A percentile compares a stretch with the other conserved stretches of the same genome.
Conservation (phyloP, 2,113 vertebrate genomes). For the Poeciliopsis retropinna region DNA sequence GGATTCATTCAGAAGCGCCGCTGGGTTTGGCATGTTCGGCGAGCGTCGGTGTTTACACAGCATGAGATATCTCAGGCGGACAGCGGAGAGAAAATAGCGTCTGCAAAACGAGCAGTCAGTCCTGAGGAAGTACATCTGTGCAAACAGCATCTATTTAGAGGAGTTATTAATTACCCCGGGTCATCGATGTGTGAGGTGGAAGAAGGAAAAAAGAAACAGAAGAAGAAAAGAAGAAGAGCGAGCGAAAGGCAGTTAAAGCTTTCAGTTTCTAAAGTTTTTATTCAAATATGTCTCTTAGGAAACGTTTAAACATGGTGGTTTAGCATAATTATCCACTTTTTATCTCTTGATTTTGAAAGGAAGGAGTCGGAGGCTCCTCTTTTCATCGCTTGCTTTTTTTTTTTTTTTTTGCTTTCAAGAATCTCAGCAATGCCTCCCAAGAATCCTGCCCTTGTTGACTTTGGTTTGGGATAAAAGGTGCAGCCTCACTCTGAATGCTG, state of each 20-base stretch:
- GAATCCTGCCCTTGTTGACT: conserved; percentile 81
- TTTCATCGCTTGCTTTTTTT: conserved; percentile 29
- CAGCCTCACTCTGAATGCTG: conserved; percentile 70
- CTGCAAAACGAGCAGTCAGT: conserved; percentile 54
- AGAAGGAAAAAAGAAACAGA: conserved; percentile 3
- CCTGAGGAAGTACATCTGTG: conserved; percentile 72
- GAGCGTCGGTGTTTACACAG: conserved; percentile 54
- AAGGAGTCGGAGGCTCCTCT: conserved; percentile 53
- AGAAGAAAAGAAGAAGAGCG: not conserved
- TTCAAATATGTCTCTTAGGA: not conserved
- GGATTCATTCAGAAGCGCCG: conserved; percentile 34
- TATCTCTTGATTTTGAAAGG: conserved; percentile 52
- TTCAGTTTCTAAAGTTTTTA: not conserved
- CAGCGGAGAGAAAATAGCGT: conserved; percentile 63
- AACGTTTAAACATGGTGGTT: not conserved
- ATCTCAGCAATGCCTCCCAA: conserved; percentile 80
- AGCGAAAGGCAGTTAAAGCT: not conserved
- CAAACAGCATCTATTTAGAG: conserved; percentile 74
- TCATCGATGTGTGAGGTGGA: conserved; percentile 19
- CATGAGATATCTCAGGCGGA: conserved; percentile 60
- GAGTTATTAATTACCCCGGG: conserved; percentile 68
- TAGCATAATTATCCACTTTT: not conserved
- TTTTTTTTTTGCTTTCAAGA: conserved; percentile 73
- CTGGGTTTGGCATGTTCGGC: conserved; percentile 56
- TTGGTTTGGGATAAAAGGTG: conserved; percentile 82